Base-by-base conservation (phyloP, 2,113 vertebrate genomes). In the Sclerurus mexicanus region DNA sequence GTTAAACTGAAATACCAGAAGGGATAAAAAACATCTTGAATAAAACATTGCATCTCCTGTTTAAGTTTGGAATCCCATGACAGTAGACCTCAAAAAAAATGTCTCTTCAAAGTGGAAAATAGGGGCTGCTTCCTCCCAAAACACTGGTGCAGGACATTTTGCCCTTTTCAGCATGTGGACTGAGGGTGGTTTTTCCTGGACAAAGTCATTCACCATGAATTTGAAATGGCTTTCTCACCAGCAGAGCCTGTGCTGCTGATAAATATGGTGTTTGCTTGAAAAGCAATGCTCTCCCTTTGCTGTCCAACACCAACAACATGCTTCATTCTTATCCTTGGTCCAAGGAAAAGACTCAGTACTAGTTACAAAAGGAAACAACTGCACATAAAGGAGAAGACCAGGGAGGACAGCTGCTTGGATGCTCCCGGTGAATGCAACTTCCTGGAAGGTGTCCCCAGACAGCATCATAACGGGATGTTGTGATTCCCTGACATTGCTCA, bases 1-100 rank as follows among this genome's bases (percentile, higher is more conserved):
- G 40, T 89, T 96, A 93, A 95, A 96, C 50, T 46, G 64, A 67
- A 92, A 78, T 66, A 94, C 80, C 87, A 91, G 83, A 93, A 93
- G 89, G 62, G 84, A 94, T 80, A 91, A 85, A 94, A 95, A 85
- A 39, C 64, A 91, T 78, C 87, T 79, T 87, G 56, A 95, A 95
- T 89, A 86, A 94, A 96, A 91, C 62, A 96, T 95, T 82, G 91
- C 17, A 35, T 79, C 71, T 95, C 56, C 52, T 87, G 39, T 68
- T 97, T 75, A 87, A 87, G 86, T 91, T 62, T 68, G 4, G 18
- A 89, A 64, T 88, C 73, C 84, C 64, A 28, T 50, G 76, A 81
- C 24, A 64, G 73, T n/a, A 82, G 49, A 92, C 67, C 91, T 94
- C 69, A 81, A 94, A 94, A 84, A 27, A 92, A 89, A 84, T 20